phyloP scores from a whole-genome alignment of 2,797 vertebrate genomes.

The Rhyacichthys aspro region DNA sequence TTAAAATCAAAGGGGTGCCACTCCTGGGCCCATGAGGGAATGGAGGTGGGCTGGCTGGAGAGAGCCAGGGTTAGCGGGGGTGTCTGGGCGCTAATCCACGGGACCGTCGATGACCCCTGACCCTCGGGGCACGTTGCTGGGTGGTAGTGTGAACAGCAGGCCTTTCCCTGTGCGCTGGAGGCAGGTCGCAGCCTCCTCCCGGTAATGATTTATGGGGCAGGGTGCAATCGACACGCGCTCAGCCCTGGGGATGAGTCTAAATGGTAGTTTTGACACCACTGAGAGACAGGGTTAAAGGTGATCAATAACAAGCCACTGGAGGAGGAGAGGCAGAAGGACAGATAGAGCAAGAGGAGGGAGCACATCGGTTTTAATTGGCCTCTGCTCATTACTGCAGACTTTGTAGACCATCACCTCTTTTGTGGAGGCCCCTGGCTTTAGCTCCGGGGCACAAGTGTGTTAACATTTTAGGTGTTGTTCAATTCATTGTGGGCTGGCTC shows the following conservation, averaged over 20 bases:
- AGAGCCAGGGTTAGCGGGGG: slow-evolving; percentile 40
- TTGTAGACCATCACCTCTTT: slow-evolving; percentile 72
- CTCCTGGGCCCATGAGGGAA: slow-evolving; percentile 46
- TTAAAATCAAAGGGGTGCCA: slow-evolving; percentile 81
- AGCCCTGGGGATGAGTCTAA: slow-evolving; percentile 87
- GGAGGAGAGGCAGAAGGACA: slow-evolving; percentile 67
- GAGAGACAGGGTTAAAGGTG: slow-evolving; percentile 94
- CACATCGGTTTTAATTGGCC: slow-evolving; percentile 77
- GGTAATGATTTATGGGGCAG: slow-evolving; percentile 89
- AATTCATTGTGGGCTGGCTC: slow-evolving; percentile 32
- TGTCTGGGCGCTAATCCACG: slow-evolving; percentile 72
- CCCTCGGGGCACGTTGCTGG: slow-evolving; percentile 50
- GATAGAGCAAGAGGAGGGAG: slow-evolving; percentile 49
- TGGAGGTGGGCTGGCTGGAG: slow-evolving; percentile 44
- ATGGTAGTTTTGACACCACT: slow-evolving; percentile 92
- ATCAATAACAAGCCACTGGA: slow-evolving; percentile 89
- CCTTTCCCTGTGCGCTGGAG: slow-evolving; percentile 49
- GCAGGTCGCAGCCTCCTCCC: slow-evolving; percentile 55
- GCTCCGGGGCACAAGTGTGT: slow-evolving; percentile 51
- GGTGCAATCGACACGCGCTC: slow-evolving; percentile 85
- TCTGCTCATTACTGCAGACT: slow-evolving; percentile 78
- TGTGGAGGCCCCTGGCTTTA: slow-evolving; percentile 41
- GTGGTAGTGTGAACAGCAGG: slow-evolving; percentile 66
- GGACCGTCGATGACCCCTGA: slow-evolving; percentile 75
- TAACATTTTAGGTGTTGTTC: slow-evolving; percentile 38